phyloP scores from a whole-genome alignment of 2,797 vertebrate genomes.

The Triplophysa yarkandensis region DNA sequence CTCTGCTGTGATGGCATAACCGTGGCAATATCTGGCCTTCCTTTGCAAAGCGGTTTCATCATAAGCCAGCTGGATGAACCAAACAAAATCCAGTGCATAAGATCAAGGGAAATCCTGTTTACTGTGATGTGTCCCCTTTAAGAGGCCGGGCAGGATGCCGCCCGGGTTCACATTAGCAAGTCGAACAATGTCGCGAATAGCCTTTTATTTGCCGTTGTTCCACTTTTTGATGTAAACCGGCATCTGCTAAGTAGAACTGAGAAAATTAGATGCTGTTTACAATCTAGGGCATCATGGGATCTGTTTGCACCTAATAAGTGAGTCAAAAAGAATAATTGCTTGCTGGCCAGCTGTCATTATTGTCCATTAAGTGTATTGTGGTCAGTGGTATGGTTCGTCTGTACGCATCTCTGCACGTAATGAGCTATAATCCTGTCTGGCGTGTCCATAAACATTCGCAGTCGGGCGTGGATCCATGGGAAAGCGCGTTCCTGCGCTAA shows the following conservation, averaged over 20 bases:
- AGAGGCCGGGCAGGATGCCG: constrained; percentile 21
- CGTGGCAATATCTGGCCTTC: neutral
- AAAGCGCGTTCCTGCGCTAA: constrained; percentile 53
- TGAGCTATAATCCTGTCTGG: constrained; percentile 41
- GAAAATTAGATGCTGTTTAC: constrained; percentile 41
- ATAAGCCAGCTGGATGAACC: neutral
- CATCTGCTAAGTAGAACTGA: constrained; percentile 24
- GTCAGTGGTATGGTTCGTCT: constrained; percentile 25
- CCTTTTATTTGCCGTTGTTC: constrained; percentile 22
- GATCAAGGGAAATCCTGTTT: constrained; percentile 3
- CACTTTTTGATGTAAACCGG: constrained; percentile 38
- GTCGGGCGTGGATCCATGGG: constrained; percentile 37
- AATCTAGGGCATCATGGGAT: constrained; percentile 18
- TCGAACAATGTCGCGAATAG: constrained; percentile 52
- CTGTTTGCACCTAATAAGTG: constrained; percentile 33
- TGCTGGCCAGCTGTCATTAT: constrained; percentile 34
- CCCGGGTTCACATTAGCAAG: constrained; percentile 50
- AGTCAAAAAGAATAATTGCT: constrained; percentile 27
- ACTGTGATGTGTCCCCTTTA: constrained; percentile 17
- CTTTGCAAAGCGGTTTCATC: neutral
- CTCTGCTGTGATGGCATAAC: neutral
- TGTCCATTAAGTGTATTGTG: constrained; percentile 31
- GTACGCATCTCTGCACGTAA: constrained; percentile 30
- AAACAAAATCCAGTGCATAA: neutral
- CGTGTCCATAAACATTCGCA: neutral